Evolutionary conservation across 2,797 vertebrate species (phyloP).

Genomic region (Psittacula derbiana): DNA sequence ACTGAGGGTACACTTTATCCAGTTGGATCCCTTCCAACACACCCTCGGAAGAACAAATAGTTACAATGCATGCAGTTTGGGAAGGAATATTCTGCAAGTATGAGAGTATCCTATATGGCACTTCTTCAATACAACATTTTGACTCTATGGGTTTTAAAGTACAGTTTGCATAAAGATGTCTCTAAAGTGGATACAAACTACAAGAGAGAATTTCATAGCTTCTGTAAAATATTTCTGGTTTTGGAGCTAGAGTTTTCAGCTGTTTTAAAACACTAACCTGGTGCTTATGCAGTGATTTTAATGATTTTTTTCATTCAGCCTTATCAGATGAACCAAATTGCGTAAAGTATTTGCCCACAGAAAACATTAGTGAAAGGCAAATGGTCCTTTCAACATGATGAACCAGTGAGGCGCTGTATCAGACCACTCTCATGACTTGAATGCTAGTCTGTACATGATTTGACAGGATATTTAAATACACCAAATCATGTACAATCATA

Average conservation of each 20-base stretch:
- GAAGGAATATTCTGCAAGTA: neutral
- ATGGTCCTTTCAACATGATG: rapidly evolving
- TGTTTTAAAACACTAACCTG: neutral
- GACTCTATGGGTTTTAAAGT: neutral
- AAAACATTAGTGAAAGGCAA: neutral
- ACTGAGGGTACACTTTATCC: conserved; percentile 12
- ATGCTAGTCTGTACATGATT: neutral
- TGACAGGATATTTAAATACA: neutral
- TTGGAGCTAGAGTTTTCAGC: neutral
- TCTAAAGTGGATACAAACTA: neutral
- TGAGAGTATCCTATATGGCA: neutral
- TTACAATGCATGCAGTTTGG: neutral
- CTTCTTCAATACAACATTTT: neutral
- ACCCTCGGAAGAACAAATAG: neutral
- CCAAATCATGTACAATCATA: neutral
- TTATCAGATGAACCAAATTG: neutral
- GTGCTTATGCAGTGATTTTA: neutral
- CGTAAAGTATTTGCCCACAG: neutral
- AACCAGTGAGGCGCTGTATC: neutral
- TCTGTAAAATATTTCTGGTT: neutral
- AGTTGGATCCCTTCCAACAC: neutral
- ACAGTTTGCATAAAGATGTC: neutral
- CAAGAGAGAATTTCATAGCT: neutral
- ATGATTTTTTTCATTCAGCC: neutral
- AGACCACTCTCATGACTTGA: rapidly evolving